Conservation (phyloP, 37 sponge, comb jelly and placozoan genomes). For the Petrosia ficiformis region DNA sequence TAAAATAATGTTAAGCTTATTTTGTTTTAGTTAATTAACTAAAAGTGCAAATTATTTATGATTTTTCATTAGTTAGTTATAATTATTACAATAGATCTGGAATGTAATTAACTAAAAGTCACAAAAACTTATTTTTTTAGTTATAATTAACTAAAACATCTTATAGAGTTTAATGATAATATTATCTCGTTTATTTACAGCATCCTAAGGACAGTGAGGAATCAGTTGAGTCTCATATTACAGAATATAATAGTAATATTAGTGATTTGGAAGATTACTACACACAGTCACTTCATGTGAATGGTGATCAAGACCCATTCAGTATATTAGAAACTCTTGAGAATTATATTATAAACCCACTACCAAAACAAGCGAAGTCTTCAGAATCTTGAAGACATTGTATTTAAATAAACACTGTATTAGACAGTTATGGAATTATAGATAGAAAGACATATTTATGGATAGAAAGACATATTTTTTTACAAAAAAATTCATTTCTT, state of each 20-base stretch:
- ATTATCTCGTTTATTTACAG: constrained; percentile 3
- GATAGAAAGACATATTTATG: too few species aligned
- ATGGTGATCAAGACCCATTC: constrained; percentile 92
- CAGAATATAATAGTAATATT: constrained; percentile 38
- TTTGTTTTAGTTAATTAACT: too few species aligned
- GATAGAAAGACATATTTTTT: too few species aligned
- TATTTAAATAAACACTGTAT: too few species aligned
- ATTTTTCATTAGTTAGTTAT: too few species aligned
- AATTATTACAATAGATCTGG: too few species aligned
- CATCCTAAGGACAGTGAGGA: constrained; percentile 67
- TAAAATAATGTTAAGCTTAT: too few species aligned
- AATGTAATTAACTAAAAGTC: too few species aligned
- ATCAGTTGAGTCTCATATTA: constrained; percentile 36
- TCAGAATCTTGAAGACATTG: neutral
- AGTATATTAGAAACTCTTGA: constrained; percentile 88
- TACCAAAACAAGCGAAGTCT: constrained; percentile 43
- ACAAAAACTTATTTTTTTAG: too few species aligned
- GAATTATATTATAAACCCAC: constrained; percentile 68
- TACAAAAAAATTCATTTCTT: neutral
- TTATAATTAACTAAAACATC: too few species aligned
- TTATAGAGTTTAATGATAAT: neutral
- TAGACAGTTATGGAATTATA: too few species aligned
- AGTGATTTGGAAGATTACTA: constrained; percentile 72
- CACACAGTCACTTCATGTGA: constrained; percentile 55
- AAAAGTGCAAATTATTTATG: too few species aligned